Evolutionary conservation across 2,113 vertebrate genomes (phyloP).

Genomic region (Tychaedon coryphoeus): DNA sequence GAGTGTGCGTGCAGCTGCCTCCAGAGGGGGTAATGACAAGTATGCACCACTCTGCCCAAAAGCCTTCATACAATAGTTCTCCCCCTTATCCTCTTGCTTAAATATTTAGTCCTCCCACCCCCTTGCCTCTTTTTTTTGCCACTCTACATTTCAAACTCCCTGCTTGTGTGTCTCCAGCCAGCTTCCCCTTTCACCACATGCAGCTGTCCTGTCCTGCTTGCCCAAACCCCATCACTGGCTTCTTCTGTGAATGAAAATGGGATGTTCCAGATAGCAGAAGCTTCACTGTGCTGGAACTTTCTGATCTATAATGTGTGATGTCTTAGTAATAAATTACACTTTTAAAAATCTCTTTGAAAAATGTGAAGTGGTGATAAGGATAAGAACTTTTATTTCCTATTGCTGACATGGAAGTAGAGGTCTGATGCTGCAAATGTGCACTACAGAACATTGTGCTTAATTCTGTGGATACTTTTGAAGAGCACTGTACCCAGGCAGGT

Average conservation of each 20-base stretch:
- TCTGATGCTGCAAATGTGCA: neutral
- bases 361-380: neutral
- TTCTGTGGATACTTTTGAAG: neutral
- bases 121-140: neutral
- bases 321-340: neutral
- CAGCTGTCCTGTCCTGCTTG: neutral
- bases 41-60: neutral
- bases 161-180: neutral
- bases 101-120: neutral
- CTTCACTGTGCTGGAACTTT: neutral
- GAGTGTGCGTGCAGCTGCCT: neutral
- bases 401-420: neutral
- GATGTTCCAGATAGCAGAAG: neutral
- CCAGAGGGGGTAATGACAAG: neutral
- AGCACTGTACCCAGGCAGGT: neutral
- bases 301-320: neutral
- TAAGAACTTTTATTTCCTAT: neutral
- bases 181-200: neutral
- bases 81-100: neutral
- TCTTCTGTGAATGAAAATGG: neutral
- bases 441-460: neutral
- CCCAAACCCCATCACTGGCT: neutral
- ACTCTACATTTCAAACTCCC: neutral
- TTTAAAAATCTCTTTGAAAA: neutral
- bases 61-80: neutral